A percentile compares a stretch with the other conserved stretches of the same genome.
These are phyloP conservation scores for Parazoanthus darwini DNA, from an alignment of 92 coral and sea anemone genomes.

Conservation along the genomic window DNA sequence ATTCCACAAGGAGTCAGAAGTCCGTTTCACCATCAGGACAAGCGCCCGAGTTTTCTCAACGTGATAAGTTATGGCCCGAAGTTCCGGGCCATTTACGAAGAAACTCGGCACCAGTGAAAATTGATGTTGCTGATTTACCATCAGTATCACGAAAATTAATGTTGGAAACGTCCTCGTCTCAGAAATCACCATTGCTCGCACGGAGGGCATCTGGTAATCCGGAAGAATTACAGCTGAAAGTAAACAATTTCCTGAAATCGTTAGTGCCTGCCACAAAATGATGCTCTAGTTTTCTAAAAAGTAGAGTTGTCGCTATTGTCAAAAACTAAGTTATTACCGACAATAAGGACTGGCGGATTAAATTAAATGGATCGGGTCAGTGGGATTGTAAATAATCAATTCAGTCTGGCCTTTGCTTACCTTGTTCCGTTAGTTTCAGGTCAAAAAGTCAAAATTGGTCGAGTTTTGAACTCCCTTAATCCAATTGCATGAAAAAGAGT, in stretches of 20 bases:
- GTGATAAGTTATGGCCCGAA: neutral
- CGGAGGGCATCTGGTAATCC: conserved; percentile 47
- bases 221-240: conserved; percentile 65
- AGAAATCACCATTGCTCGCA: conserved; percentile 50
- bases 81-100: conserved; percentile 43
- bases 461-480: no score
- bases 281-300: neutral
- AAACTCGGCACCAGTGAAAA: conserved; percentile 60
- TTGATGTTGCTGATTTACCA: conserved; percentile 54
- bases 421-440: no score
- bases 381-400: neutral
- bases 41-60: neutral
- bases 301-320: neutral
- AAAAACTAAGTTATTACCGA: no score
- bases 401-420: conserved; percentile 35
- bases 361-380: no score
- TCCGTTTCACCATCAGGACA: neutral
- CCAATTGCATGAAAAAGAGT: no score
- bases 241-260: conserved; percentile 70
- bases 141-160: conserved; percentile 57
- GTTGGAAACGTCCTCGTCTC: conserved; percentile 47
- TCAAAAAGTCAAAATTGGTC: no score
- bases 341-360: no score
- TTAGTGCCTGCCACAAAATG: conserved; percentile 40
- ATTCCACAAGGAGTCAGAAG: neutral